Percentiles rank a stretch among this genome's conserved stretches.
phyloP scores from a whole-genome alignment of 2,888 invertebrate species.

The Apotomis capreana region DNA sequence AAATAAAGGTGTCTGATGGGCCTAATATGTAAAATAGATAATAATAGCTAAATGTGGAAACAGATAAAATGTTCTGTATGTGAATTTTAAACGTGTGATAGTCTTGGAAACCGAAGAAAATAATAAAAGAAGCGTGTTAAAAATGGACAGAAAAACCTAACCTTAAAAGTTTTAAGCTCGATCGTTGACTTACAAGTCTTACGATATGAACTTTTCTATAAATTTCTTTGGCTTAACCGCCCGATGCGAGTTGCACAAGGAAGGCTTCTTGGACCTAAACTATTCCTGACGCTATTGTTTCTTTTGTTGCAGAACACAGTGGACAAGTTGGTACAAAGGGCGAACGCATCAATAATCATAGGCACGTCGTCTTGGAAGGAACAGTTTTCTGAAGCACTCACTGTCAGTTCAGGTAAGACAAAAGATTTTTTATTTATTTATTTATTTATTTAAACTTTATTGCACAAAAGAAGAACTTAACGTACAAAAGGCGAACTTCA shows the following conservation, averaged over 20 bases:
- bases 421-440: background rate
- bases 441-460: too few species aligned
- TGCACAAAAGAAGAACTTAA: too few species aligned
- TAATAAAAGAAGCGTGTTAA: too few species aligned
- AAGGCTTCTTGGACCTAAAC: background rate
- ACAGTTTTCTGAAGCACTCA: slow-evolving; percentile 98
- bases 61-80: too few species aligned
- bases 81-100: too few species aligned
- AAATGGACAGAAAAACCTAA: too few species aligned
- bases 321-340: slow-evolving; percentile 98
- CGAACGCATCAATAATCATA: slow-evolving; percentile 96
- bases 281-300: slow-evolving; percentile 3
- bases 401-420: slow-evolving; percentile 91
- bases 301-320: slow-evolving; percentile 92
- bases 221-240: background rate
- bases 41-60: too few species aligned
- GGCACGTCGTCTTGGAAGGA: slow-evolving; percentile 99
- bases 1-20: too few species aligned
- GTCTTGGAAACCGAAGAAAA: too few species aligned
- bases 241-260: background rate
- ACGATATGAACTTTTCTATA: background rate
- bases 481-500: too few species aligned
- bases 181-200: background rate
- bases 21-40: too few species aligned
- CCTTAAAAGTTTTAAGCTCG: too few species aligned